Base-by-base conservation (phyloP, 2,888 invertebrate species). In the Troides helena region DNA sequence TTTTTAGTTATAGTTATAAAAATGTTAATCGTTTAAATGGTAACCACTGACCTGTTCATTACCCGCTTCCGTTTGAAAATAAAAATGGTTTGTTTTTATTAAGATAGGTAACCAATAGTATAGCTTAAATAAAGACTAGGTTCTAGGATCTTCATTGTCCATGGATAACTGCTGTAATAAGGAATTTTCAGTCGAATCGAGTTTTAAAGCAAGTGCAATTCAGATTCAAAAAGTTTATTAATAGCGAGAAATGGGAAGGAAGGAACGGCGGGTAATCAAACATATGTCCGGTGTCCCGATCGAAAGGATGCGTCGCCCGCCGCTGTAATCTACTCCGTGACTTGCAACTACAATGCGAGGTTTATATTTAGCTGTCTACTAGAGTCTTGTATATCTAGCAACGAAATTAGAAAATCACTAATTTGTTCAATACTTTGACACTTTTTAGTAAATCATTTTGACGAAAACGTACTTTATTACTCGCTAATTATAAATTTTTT, bases 281-380 rank as follows among this genome's bases (percentile, higher is more conserved):
- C 78, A 78, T 75, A 75, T 75, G 77, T 76, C 75, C 74, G 76
- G 71, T 81, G 81, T 82, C 80, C 83, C 82, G 82, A 86, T 84
- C 83, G 87, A 80, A 81, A 82, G 84, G 84, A 81, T 81, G 86
- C 81, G 85, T 83, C 82, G 79, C 78, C 78, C 84, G 63, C 81
- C 83, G 84, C 83, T 84, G 88, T 90, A 92, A 92, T 92, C 89
- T 90, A 86, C 82, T 88, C 86, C 91, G 91, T 92, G 91, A 92
- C 91, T 90, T 89, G 91, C 89, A 90, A 88, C 86, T 87, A 83
- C 82, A 89, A 90, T 88, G 84, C 82, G 84, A 84, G 86, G 81
- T 89, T 87, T 90, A 90, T 89, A 10, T 39, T 39, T 39, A 89
- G 87, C 86, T 80, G 78, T 77, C 77, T 76, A 78, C 74, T 72